phyloP scores from a whole-genome alignment of 2,888 invertebrate genomes.

The Yponomeuta cagnagella region DNA sequence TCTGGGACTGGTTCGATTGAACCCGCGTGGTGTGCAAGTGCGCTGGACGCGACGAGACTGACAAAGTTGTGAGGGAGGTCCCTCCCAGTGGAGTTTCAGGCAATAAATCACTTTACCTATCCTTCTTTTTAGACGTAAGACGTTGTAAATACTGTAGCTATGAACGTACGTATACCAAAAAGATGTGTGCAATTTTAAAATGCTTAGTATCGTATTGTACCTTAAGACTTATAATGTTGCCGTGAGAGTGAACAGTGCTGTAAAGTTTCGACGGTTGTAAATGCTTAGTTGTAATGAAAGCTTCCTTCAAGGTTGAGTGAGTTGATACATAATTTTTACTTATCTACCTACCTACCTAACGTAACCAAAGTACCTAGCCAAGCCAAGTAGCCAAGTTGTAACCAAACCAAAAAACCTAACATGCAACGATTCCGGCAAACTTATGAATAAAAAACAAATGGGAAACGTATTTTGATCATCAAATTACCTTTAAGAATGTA shows the following conservation, averaged over 20 bases:
- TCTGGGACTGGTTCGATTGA: conserved; percentile 71
- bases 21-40: conserved; percentile 22
- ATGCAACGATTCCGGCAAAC: neutral
- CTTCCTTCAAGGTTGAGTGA: conserved; percentile 21
- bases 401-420: neutral
- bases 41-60: conserved; percentile 26
- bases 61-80: conserved; percentile 17
- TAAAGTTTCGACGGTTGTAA: conserved; percentile 44
- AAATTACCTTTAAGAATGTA: conserved; percentile 14
- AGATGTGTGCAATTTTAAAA: conserved; percentile 75
- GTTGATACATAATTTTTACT: neutral
- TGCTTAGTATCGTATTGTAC: conserved; percentile 53
- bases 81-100: conserved; percentile 54
- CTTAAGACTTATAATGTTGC: conserved; percentile 31
- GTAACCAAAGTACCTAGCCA: neutral
- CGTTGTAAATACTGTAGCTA: conserved; percentile 69
- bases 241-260: conserved; percentile 25
- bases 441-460: neutral
- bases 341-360: neutral
- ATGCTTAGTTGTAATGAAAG: conserved; percentile 29
- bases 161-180: conserved; percentile 74
- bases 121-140: conserved; percentile 36
- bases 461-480: neutral
- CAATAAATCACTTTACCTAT: conserved; percentile 60
- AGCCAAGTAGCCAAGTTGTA: too few species aligned